phyloP scores from a whole-genome alignment of 35 echinoderm and acorn worm genomes.

The Anneissia japonica region DNA sequence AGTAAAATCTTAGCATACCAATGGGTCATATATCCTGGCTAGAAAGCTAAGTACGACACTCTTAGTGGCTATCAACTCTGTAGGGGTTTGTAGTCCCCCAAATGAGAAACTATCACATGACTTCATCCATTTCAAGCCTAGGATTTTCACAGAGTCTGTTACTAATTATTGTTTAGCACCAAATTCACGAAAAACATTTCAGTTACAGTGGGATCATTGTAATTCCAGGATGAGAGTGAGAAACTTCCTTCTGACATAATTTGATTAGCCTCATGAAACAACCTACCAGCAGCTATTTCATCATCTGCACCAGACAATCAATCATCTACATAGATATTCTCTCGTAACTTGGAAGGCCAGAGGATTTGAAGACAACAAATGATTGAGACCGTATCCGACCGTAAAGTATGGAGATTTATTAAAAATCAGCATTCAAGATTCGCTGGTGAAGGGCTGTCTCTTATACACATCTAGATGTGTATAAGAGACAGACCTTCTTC shows the following conservation, averaged over 20 bases:
- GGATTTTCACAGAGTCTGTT: background rate
- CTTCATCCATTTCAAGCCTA: background rate
- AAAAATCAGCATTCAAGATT: no score
- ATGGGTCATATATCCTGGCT: background rate
- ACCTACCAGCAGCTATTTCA: background rate
- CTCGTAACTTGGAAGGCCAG: slow-evolving; percentile 2
- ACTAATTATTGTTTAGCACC: slow-evolving; percentile 14
- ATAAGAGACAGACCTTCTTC: no score
- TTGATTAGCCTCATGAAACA: slow-evolving; percentile 20
- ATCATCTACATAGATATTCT: slow-evolving; percentile 30
- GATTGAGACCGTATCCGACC: no score
- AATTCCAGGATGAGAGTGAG: slow-evolving; percentile 15
- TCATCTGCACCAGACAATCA: slow-evolving; percentile 13
- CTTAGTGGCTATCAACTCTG: background rate
- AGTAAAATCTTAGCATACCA: background rate
- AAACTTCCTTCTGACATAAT: slow-evolving; percentile 30
- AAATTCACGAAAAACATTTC: slow-evolving; percentile 28
- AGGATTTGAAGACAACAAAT: no score
- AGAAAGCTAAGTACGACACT: slow-evolving; percentile 4
- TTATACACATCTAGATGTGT: no score
- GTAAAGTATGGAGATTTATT: no score
- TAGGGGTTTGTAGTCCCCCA: background rate
- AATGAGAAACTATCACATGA: background rate
- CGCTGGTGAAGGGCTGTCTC: no score
- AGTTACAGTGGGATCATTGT: slow-evolving; percentile 8